Percentiles rank a stretch among this genome's conserved stretches.
Evolutionary conservation across 1,140 invertebrate species (phyloP).

Genomic region (Lanistes nyassanus): DNA sequence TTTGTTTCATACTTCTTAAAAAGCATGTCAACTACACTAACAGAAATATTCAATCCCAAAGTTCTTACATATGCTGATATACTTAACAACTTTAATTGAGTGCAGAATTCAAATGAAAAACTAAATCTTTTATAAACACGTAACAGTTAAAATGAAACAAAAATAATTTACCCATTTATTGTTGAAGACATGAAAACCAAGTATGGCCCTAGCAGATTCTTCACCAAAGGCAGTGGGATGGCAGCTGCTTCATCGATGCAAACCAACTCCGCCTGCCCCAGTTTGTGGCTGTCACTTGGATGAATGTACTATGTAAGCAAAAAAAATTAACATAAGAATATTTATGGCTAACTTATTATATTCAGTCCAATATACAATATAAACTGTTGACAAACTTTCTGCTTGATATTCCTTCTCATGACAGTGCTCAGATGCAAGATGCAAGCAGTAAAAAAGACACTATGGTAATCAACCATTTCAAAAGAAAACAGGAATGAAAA

Average conservation of each 20-base stretch:
- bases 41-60: not conserved
- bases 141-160: not conserved
- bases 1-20: too few relatives aligned
- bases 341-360: too few relatives aligned
- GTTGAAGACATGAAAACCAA: slow-evolving; percentile 97
- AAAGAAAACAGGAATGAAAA: not conserved
- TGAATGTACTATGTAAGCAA: slow-evolving; percentile 84
- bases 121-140: not conserved
- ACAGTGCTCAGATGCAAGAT: too few relatives aligned
- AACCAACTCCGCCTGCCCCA: slow-evolving; percentile 93
- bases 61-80: not conserved
- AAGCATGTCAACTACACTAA: too few relatives aligned
- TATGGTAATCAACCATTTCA: too few relatives aligned
- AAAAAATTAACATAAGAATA: not conserved
- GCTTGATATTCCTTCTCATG: too few relatives aligned
- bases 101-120: not conserved
- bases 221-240: slow-evolving; percentile 94
- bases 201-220: slow-evolving; percentile 90
- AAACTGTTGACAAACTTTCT: too few relatives aligned
- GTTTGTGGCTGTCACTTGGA: slow-evolving; percentile 86
- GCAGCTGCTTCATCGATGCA: slow-evolving; percentile 99
- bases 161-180: slow-evolving; percentile 80
- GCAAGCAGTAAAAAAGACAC: not conserved
- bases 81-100: not conserved
- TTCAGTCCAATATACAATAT: too few relatives aligned